phyloP scores from a whole-genome alignment of 2,797 vertebrate species.

The Meda fulgida region DNA sequence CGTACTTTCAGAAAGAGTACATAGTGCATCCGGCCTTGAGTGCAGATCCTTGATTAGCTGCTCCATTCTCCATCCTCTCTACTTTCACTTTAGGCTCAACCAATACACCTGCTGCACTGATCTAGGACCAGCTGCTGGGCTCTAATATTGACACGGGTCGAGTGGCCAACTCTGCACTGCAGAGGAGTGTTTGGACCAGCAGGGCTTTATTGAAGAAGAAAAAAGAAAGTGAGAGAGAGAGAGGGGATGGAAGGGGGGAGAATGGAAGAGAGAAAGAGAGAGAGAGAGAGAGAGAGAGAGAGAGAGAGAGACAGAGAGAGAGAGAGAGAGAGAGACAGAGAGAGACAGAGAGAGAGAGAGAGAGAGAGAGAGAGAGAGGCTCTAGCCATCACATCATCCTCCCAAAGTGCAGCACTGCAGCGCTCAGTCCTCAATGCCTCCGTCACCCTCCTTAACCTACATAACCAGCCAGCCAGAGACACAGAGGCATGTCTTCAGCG shows the following conservation, averaged over 20 bases:
- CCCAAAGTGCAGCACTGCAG: constrained; percentile 44
- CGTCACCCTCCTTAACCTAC: constrained; percentile 58
- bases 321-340: neutral
- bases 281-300: constrained; percentile 2
- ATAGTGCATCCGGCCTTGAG: constrained; percentile 10
- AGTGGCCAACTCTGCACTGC: constrained; percentile 39
- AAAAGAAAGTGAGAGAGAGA: neutral
- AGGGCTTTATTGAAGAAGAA: neutral
- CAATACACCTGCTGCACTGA: constrained; percentile 47
- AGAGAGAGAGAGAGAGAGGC: constrained; percentile 18
- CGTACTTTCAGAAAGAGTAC: constrained; percentile 25
- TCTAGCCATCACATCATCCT: constrained; percentile 49
- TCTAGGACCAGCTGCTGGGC: constrained; percentile 43
- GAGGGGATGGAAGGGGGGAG: too few species aligned
- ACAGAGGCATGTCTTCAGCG: constrained; percentile 14
- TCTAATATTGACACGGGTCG: constrained; percentile 43
- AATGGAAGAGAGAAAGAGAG: neutral
- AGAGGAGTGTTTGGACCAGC: constrained; percentile 38
- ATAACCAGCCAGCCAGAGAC: constrained; percentile 59
- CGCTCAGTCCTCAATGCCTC: constrained; percentile 39
- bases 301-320: constrained; percentile 8
- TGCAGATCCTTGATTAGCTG: constrained; percentile 36
- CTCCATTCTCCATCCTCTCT: constrained; percentile 21
- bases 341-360: neutral
- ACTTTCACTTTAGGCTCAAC: constrained; percentile 18